A percentile compares a stretch with the other conserved stretches of the same genome.
These are phyloP conservation scores for Catonia carolina DNA, from an alignment of 2,888 invertebrate species.

Conservation along the genomic window DNA sequence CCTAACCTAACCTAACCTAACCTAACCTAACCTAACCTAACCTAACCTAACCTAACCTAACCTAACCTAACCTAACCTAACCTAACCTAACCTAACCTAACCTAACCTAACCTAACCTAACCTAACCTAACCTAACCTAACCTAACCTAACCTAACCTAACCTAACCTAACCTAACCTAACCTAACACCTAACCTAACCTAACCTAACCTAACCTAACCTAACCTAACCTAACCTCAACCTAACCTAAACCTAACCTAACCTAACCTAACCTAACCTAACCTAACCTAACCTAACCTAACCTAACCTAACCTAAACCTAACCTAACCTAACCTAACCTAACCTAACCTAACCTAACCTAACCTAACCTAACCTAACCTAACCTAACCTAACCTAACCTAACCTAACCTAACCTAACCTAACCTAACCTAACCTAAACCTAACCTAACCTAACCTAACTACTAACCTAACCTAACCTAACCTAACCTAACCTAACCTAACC, in stretches of 20 bases:
- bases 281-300: conserved; percentile 29
- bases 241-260: too few species aligned
- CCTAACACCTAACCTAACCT: too few species aligned
- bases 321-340: conserved; percentile 16
- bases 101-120: conserved; percentile 20
- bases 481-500: conserved; percentile 25
- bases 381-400: conserved; percentile 24
- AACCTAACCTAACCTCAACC: conserved; percentile 21
- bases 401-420: conserved; percentile 27
- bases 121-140: not conserved
- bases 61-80: conserved; percentile 17
- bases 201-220: conserved; percentile 6
- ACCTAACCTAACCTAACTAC: conserved; percentile 27
- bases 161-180: conserved; percentile 21
- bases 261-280: conserved; percentile 19
- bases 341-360: conserved; percentile 20
- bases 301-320: too few species aligned
- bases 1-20: conserved; percentile 17
- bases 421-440: conserved; percentile 25
- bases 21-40: conserved; percentile 23
- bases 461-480: conserved; percentile 25
- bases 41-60: conserved; percentile 8
- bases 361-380: conserved; percentile 25
- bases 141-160: not conserved
- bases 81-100: conserved; percentile 23